Evolutionary conservation across 2,888 invertebrate genomes (phyloP), one percentile per base, ranked within the genome.

Genomic region (Andrena hattorfiana): DNA sequence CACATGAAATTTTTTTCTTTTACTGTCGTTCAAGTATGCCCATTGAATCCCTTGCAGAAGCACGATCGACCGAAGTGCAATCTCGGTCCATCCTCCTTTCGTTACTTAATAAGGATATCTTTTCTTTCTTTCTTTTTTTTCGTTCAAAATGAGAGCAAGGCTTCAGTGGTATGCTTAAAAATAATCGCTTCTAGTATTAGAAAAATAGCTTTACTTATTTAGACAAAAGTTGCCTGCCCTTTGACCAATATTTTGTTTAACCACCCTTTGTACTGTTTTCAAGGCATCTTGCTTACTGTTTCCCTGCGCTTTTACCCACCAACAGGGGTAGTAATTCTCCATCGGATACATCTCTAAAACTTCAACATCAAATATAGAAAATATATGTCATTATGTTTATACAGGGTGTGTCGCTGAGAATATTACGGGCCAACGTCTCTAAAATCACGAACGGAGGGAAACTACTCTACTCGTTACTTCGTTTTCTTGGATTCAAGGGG

Each of bases 201-300:
- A 93, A 93, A 93, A 93, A 93, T 93, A 93, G 93, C 92, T 93
- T 94, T 93, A 91, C 93, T 92, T 92, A 93, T 93, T 92, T 93
- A 92, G 93, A 94, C 92, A 92, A 93, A 93, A 93, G 91, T 93
- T 93, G 93, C 93, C 92, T 93, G 94, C 92, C 93, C 94, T 93
- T 93, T 92, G 92, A 93, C 93, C 94, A 93, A 93, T 91, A 92
- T 89, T 91, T 90, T 90, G 87, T 90, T 66, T 91, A 91, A 92
- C 91, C 92, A 92, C 91, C 92, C 92, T 94, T 94, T 94, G 94
- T 94, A 94, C 94, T 94, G 94, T 94, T 94, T 93, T 93, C 94
- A 94, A 94, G 94, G 94, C 94, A 94, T 94, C 94, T 94, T 92
- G 94, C 94, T 94, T 93, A 92, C 92, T 93, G 89, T 92, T 92